These are phyloP conservation scores for Cantharis lateralis DNA, from an alignment of 2,888 invertebrate genomes.

Conservation along the genomic window DNA sequence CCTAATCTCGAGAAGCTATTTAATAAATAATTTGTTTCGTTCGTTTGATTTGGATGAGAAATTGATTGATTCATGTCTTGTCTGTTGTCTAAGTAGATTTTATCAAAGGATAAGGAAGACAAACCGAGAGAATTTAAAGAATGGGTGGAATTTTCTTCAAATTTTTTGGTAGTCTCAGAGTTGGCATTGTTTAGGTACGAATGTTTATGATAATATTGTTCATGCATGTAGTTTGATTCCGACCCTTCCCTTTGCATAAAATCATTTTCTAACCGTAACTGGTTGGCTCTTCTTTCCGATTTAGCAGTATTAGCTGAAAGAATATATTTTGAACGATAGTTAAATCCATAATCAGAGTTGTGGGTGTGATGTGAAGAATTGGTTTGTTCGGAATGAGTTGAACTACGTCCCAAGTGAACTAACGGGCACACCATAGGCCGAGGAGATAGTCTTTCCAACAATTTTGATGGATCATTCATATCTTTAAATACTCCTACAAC, in stretches of 20 bases:
- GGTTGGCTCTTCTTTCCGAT: slow-evolving; percentile 26
- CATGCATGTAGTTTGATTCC: slow-evolving; percentile 41
- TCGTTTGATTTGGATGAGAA: slow-evolving; percentile 32
- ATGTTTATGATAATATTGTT: slow-evolving; percentile 42
- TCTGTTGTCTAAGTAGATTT: slow-evolving; percentile 53
- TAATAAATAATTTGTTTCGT: slow-evolving; percentile 49
- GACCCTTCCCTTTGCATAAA: slow-evolving; percentile 33
- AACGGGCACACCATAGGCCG: slow-evolving; percentile 63
- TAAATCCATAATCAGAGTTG: slow-evolving; percentile 41
- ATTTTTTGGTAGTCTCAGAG: slow-evolving; percentile 37
- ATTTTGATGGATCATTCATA: slow-evolving; percentile 46
- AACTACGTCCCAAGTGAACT: slow-evolving; percentile 62
- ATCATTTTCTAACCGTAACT: slow-evolving; percentile 33
- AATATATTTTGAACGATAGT: slow-evolving; percentile 40
- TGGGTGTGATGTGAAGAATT: slow-evolving; percentile 37
- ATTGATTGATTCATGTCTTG: slow-evolving; percentile 38
- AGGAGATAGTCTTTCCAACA: slow-evolving; percentile 51
- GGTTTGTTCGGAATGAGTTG: slow-evolving; percentile 46
- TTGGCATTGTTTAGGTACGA: slow-evolving; percentile 41
- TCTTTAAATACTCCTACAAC: slow-evolving; percentile 21
- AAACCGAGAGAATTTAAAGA: slow-evolving; percentile 25
- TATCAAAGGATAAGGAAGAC: slow-evolving; percentile 50
- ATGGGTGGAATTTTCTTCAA: slow-evolving; percentile 16
- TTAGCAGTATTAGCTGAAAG: slow-evolving; percentile 35
- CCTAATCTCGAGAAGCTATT: slow-evolving; percentile 56